Evolutionary conservation across 2,888 invertebrate genomes (phyloP).

Genomic region (Tenthredo livida): DNA sequence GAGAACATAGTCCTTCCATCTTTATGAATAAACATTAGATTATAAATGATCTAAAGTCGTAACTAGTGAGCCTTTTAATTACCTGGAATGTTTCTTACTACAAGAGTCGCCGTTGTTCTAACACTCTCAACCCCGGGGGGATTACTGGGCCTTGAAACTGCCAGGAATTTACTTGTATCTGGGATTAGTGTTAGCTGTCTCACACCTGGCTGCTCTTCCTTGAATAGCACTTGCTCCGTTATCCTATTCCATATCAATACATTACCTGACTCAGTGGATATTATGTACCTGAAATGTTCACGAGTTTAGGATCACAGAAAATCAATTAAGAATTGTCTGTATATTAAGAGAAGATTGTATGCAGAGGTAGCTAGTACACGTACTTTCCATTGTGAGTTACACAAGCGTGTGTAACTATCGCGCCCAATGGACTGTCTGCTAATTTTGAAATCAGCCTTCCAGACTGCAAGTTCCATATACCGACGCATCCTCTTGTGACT

Average conservation of each 20-base stretch:
- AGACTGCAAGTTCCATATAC: conserved; percentile 94
- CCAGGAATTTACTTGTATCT: conserved; percentile 86
- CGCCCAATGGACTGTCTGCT: conserved; percentile 94
- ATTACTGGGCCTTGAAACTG: conserved; percentile 85
- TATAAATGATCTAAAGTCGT: neutral
- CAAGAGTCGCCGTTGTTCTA: conserved; percentile 84
- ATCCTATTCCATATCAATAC: conserved; percentile 93
- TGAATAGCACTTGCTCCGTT: conserved; percentile 87
- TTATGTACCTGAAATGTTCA: conserved; percentile 82
- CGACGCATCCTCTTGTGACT: conserved; percentile 96
- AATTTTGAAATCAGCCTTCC: conserved; percentile 92
- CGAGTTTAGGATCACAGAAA: neutral
- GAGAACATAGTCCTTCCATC: conserved; percentile 89
- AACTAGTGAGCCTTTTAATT: conserved; percentile 56
- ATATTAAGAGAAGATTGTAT: neutral
- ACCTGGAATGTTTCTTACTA: conserved; percentile 88
- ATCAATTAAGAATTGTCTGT: neutral
- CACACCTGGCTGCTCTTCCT: conserved; percentile 91
- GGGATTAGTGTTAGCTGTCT: conserved; percentile 88
- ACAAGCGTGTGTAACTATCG: conserved; percentile 95
- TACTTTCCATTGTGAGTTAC: conserved; percentile 91
- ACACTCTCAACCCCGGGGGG: conserved; percentile 84
- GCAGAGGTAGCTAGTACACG: conserved; percentile 58
- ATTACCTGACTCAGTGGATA: conserved; percentile 95
- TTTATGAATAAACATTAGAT: conserved; percentile 60